phyloP scores from a whole-genome alignment of 2,888 invertebrate species.

The Blera fallax region DNA sequence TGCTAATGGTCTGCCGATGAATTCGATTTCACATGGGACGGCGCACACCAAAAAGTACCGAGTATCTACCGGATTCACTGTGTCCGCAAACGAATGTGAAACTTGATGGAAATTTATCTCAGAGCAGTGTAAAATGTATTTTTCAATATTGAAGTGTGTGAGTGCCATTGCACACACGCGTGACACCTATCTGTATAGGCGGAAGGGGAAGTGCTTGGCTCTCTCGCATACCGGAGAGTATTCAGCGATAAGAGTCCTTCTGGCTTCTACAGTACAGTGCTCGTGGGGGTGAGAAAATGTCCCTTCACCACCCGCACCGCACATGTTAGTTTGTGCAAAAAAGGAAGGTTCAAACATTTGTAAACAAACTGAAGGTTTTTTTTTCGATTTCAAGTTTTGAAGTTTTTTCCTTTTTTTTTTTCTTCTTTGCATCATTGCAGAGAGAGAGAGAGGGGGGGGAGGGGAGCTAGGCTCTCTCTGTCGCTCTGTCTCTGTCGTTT shows the following conservation, averaged over 20 bases:
- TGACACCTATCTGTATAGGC: slow-evolving; percentile 61
- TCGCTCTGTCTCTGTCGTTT: slow-evolving; percentile 13
- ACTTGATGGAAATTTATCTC: slow-evolving; percentile 74
- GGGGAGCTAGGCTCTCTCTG: background rate
- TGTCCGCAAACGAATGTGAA: slow-evolving; percentile 33
- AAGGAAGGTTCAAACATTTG: slow-evolving; percentile 71
- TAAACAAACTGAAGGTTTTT: slow-evolving; percentile 69
- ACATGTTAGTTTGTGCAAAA: slow-evolving; percentile 50
- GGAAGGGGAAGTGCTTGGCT: slow-evolving; percentile 52
- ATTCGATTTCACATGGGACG: slow-evolving; percentile 47
- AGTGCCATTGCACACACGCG: slow-evolving; percentile 61
- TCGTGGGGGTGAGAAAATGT: slow-evolving; percentile 23
- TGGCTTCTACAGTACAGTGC: too few relatives aligned
- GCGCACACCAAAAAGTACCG: slow-evolving; percentile 59
- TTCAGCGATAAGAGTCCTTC: slow-evolving; percentile 59
- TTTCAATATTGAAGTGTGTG: slow-evolving; percentile 59
- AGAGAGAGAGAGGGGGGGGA: background rate
- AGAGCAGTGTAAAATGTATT: slow-evolving; percentile 75
- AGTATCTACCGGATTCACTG: slow-evolving; percentile 29
- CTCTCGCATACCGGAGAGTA: slow-evolving; percentile 49
- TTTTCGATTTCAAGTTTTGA: slow-evolving; percentile 29
- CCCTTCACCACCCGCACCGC: slow-evolving; percentile 27
- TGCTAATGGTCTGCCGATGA: background rate
- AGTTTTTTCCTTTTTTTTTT: slow-evolving; percentile 5
- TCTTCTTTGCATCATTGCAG: slow-evolving; percentile 11